These are phyloP conservation scores for Vespertilio murinus DNA, from an alignment of 2,797 vertebrate genomes.

Conservation along the genomic window DNA sequence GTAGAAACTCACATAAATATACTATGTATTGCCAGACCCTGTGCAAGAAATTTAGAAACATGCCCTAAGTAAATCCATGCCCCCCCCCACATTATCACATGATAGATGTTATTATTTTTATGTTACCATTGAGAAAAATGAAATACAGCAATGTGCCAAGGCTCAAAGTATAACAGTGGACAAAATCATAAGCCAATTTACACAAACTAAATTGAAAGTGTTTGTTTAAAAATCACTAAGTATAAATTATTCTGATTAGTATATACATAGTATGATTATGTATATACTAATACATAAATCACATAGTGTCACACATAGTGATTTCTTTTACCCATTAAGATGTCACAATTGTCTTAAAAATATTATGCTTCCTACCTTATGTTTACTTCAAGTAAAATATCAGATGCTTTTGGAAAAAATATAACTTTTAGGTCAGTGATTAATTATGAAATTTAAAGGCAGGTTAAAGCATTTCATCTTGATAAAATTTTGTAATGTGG, in stretches of 20 bases:
- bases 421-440: background rate
- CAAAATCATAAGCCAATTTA: background rate
- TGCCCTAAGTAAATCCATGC: background rate
- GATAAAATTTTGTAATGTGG: constrained; percentile 35
- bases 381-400: constrained; percentile 7
- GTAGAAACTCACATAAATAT: background rate
- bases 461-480: constrained; percentile 2
- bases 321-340: background rate
- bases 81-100: background rate
- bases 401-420: background rate
- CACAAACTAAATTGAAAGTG: background rate
- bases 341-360: background rate
- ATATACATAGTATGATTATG: background rate
- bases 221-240: background rate
- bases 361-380: background rate
- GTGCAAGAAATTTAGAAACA: background rate
- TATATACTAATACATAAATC: too few species aligned
- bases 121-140: background rate
- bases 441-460: constrained; percentile 37
- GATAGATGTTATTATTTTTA: background rate
- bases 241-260: background rate
- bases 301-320: background rate
- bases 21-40: background rate
- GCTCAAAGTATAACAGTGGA: background rate
- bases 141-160: background rate